Evolutionary conservation across 2,797 vertebrate species (phyloP).

Genomic region (Sebastes melanostomus): DNA sequence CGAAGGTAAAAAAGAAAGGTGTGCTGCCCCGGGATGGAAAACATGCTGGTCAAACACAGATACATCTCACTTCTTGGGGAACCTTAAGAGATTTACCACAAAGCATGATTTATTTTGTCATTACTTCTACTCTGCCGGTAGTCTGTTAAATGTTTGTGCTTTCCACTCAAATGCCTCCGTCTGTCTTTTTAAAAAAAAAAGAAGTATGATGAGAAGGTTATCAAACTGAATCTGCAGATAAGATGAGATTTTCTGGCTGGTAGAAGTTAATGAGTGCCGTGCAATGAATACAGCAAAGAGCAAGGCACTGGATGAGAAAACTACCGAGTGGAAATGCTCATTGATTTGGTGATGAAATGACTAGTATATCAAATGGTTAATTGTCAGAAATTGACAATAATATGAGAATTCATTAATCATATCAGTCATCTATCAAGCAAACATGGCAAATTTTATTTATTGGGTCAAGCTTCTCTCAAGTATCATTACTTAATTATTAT

Average conservation of each 20-base stretch:
- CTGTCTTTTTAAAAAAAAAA: not conserved
- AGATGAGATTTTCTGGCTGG: not conserved
- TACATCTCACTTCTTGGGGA: conserved; percentile 19
- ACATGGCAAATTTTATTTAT: not conserved
- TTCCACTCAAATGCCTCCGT: not conserved
- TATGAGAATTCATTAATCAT: not conserved
- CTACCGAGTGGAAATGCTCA: not conserved
- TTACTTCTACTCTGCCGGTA: not conserved
- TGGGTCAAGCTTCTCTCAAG: not conserved
- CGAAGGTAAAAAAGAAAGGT: not conserved
- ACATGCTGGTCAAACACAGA: conserved; percentile 28
- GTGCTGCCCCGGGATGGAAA: conserved; percentile 6
- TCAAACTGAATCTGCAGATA: conserved; percentile 8
- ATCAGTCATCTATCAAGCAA: not conserved
- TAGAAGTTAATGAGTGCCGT: not conserved
- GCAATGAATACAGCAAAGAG: not conserved
- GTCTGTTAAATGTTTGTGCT: not conserved
- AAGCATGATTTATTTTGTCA: not conserved
- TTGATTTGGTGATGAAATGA: not conserved
- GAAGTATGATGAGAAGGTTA: not conserved
- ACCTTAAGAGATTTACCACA: not conserved
- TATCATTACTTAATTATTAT: not conserved
- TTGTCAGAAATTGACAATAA: not conserved
- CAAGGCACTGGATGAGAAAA: not conserved
- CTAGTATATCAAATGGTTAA: not conserved